Conservation (phyloP, 2,888 invertebrate species). For the Lagria hirta region DNA sequence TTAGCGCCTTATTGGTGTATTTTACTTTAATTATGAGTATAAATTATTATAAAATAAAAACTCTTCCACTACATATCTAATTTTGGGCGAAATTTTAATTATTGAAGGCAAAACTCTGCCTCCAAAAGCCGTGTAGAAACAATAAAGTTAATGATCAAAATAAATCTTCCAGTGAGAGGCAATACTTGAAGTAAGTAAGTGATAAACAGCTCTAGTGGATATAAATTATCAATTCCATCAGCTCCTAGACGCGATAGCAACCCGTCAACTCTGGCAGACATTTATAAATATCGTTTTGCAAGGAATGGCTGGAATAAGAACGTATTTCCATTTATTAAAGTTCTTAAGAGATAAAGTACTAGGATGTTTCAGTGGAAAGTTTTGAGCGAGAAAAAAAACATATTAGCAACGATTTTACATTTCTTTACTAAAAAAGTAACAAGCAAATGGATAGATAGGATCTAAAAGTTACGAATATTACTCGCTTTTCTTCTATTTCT, state of each 20-base stretch:
- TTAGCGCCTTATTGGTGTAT: too few relatives aligned
- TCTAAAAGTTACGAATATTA: slow-evolving; percentile 2
- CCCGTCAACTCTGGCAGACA: slow-evolving; percentile 45
- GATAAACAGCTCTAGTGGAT: slow-evolving; percentile 39
- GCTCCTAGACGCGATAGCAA: slow-evolving; percentile 43
- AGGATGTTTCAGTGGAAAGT: slow-evolving; percentile 12
- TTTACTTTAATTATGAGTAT: too few relatives aligned
- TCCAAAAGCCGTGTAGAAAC: too few relatives aligned
- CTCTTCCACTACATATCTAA: too few relatives aligned
- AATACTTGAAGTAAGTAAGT: slow-evolving; percentile 29
- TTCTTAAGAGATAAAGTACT: slow-evolving; percentile 25
- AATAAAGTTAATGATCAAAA: slow-evolving; percentile 26
- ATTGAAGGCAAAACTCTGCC: slow-evolving; percentile 11
- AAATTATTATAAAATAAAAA: too few relatives aligned
- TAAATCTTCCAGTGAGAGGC: slow-evolving; percentile 24
- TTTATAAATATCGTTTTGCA: slow-evolving; percentile 46
- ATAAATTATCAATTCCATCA: slow-evolving; percentile 49
- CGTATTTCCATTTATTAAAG: slow-evolving; percentile 41
- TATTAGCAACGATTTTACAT: neutral
- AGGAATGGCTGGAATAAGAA: slow-evolving; percentile 43
- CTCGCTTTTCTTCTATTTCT: slow-evolving; percentile 4
- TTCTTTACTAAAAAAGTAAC: slow-evolving; percentile 2
- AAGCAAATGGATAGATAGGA: neutral
- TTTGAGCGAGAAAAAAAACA: slow-evolving; percentile 6
- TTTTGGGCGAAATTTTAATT: slow-evolving; percentile 7